Evolutionary conservation across 23 tunicate species (phyloP).

Genomic region (Diplosoma virens): DNA sequence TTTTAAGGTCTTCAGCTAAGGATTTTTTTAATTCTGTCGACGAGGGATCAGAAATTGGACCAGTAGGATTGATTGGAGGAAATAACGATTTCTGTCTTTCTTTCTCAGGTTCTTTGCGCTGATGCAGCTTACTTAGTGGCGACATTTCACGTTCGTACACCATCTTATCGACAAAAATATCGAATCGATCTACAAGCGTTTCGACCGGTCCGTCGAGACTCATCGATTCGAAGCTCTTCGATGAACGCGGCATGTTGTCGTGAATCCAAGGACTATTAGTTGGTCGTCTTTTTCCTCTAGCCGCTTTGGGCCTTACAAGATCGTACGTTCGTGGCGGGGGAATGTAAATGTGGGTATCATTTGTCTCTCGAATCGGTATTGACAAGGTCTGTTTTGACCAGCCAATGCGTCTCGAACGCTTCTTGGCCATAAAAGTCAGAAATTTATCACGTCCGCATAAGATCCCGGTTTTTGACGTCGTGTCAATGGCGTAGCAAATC

Average conservation of each 20-base stretch:
- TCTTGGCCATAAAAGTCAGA: not conserved
- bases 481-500: not conserved
- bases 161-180: slow-evolving; percentile 7
- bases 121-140: not conserved
- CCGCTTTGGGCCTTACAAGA: not conserved
- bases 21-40: no score
- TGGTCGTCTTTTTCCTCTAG: not conserved
- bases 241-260: not conserved
- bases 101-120: no score
- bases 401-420: not conserved
- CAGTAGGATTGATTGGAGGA: no score
- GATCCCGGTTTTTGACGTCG: slow-evolving; percentile 6
- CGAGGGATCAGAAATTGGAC: no score
- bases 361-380: not conserved
- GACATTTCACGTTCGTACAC: slow-evolving; percentile 4
- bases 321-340: not conserved
- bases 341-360: not conserved
- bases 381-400: not conserved
- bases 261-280: not conserved
- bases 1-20: no score
- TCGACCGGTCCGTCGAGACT: not conserved
- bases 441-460: not conserved
- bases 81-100: no score
- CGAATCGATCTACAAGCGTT: not conserved
- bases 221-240: not conserved